Percentiles rank a stretch among this genome's conserved stretches.
Conservation (phyloP, 2,888 invertebrate genomes). For the Torymus tubicola region DNA sequence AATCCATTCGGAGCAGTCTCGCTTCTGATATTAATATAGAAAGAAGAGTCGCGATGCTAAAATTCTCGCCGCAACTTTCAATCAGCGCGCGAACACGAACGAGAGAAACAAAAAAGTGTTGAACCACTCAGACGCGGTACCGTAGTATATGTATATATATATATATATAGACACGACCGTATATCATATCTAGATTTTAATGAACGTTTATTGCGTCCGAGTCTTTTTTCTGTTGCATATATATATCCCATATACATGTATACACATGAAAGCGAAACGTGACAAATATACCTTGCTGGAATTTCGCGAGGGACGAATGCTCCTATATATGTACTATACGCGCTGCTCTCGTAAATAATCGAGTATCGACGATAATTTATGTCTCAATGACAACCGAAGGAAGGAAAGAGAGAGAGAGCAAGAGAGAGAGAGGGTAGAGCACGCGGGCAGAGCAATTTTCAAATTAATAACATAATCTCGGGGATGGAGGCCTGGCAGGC, state of each 20-base stretch:
- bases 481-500: slow-evolving; percentile 27
- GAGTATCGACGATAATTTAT: slow-evolving; percentile 41
- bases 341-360: slow-evolving; percentile 44
- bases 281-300: slow-evolving; percentile 13
- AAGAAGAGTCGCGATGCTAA: background rate
- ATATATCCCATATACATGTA: no score
- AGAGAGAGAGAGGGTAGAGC: background rate
- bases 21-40: slow-evolving; percentile 21
- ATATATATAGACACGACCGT: background rate
- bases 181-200: slow-evolving; percentile 8
- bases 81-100: background rate
- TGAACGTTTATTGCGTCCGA: slow-evolving; percentile 5
- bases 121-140: no score
- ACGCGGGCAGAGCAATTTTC: slow-evolving; percentile 35
- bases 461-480: slow-evolving; percentile 57
- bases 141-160: no score
- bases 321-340: background rate
- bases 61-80: slow-evolving; percentile 7
- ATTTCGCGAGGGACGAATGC: slow-evolving; percentile 10
- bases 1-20: background rate
- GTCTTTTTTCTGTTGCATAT: background rate
- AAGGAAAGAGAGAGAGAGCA: background rate
- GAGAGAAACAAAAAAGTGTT: background rate
- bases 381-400: slow-evolving; percentile 43
- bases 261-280: background rate